These are phyloP conservation scores for Hylaeus anthracinus DNA, from an alignment of 1,140 invertebrate species.

Conservation along the genomic window DNA sequence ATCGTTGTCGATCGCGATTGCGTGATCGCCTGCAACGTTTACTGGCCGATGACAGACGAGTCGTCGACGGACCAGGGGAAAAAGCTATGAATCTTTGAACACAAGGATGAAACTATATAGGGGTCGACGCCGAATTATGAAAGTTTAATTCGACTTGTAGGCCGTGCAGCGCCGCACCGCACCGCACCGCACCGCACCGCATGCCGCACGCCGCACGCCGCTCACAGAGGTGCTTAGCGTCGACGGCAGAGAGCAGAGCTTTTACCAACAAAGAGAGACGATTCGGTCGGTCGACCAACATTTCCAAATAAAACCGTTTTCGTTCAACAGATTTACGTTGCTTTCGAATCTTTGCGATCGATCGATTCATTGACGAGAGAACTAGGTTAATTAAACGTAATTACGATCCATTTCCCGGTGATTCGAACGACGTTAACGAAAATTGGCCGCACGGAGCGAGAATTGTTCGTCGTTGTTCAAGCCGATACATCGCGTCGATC, in stretches of 20 bases:
- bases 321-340: too few species aligned
- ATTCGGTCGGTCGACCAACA: too few species aligned
- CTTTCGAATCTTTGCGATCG: constrained; percentile 3
- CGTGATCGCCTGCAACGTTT: constrained; percentile 31
- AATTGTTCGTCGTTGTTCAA: constrained; percentile 48
- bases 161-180: background rate
- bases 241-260: background rate
- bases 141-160: constrained; percentile 34
- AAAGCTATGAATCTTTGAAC: constrained; percentile 42
- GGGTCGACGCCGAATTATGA: constrained; percentile 46
- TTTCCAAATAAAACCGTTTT: too few species aligned
- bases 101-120: constrained; percentile 17
- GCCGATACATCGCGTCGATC: constrained; percentile 28
- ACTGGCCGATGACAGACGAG: constrained; percentile 24
- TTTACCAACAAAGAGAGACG: background rate
- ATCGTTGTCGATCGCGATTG: constrained; percentile 31
- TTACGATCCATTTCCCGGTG: constrained; percentile 44
- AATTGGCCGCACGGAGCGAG: constrained; percentile 48
- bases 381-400: constrained; percentile 61
- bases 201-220: too few species aligned
- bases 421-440: constrained; percentile 41
- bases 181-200: too few species aligned
- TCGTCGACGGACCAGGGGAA: constrained; percentile 10
- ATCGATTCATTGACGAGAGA: constrained; percentile 26
- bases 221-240: too few species aligned